Evolutionary conservation across 2,113 vertebrate species (phyloP).

Genomic region (Lates calcarifer): DNA sequence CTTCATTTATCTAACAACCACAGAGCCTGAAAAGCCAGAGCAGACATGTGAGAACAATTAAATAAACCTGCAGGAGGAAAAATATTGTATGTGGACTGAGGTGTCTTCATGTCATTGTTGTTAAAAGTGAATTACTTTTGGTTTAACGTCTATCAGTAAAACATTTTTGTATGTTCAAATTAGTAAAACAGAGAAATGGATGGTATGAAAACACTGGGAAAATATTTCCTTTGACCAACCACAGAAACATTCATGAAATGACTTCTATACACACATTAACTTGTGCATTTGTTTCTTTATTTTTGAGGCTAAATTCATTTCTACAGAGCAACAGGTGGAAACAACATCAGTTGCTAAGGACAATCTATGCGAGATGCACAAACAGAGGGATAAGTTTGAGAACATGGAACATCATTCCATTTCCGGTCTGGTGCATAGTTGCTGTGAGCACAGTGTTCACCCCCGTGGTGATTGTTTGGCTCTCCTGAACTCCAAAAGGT

Average conservation of each 20-base stretch:
- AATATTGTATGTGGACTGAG: too few relatives aligned
- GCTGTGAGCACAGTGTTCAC: constrained; percentile 19
- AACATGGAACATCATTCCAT: not conserved
- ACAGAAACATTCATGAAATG: not conserved
- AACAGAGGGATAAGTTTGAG: rapidly evolving
- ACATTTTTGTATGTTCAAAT: too few relatives aligned
- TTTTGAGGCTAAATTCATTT: not conserved
- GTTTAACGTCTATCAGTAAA: too few relatives aligned
- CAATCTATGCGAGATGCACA: not conserved
- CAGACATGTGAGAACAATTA: too few relatives aligned
- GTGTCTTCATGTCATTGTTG: too few relatives aligned
- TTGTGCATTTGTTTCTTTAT: not conserved
- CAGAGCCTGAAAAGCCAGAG: too few relatives aligned
- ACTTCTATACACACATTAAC: not conserved
- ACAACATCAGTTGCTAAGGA: not conserved
- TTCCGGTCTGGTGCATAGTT: rapidly evolving
- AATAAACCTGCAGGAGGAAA: too few relatives aligned
- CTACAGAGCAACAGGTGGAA: not conserved
- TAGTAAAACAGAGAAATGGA: too few relatives aligned
- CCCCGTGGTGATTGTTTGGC: rapidly evolving
- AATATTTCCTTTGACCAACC: not conserved
- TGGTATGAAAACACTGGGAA: too few relatives aligned
- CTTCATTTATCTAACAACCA: too few relatives aligned
- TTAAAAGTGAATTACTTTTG: too few relatives aligned
- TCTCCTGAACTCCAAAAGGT: rapidly evolving